A percentile compares a stretch with the other conserved stretches of the same genome.
phyloP scores from a whole-genome alignment of 53 echinoderm and acorn worm genomes.

The Actinopyga echinites region DNA sequence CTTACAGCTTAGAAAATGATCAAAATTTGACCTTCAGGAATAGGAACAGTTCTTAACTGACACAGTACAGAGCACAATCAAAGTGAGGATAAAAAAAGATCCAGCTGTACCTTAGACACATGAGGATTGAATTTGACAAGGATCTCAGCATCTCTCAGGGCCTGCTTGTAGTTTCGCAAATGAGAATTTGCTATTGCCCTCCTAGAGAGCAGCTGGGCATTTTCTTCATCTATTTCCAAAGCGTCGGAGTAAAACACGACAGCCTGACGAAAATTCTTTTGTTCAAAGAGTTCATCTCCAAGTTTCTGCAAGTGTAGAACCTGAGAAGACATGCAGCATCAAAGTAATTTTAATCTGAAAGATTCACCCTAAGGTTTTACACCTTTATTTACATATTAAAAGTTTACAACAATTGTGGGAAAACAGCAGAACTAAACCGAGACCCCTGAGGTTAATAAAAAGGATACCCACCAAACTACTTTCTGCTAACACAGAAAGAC shows the following conservation, averaged over 20 bases:
- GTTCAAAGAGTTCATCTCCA: slow-evolving; percentile 76
- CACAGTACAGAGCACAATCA: too few species aligned
- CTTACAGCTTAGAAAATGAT: too few species aligned
- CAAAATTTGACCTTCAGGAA: too few species aligned
- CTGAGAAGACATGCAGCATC: slow-evolving; percentile 21
- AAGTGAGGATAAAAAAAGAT: not conserved
- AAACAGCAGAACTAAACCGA: too few species aligned
- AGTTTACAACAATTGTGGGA: too few species aligned
- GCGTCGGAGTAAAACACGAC: slow-evolving; percentile 75
- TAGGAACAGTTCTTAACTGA: too few species aligned
- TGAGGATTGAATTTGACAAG: slow-evolving; percentile 87
- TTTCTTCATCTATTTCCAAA: slow-evolving; percentile 84
- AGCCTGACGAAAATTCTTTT: slow-evolving; percentile 70
- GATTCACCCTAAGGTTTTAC: too few species aligned
- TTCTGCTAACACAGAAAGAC: too few species aligned
- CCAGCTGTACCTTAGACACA: slow-evolving; percentile 70
- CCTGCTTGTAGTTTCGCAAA: slow-evolving; percentile 62
- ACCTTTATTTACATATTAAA: too few species aligned
- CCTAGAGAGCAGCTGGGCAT: slow-evolving; percentile 70
- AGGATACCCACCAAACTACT: too few species aligned
- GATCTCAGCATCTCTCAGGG: slow-evolving; percentile 77
- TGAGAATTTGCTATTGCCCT: slow-evolving; percentile 78
- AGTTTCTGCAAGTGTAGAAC: slow-evolving; percentile 76
- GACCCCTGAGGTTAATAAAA: too few species aligned
- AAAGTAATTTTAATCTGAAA: too few species aligned